Conservation (phyloP, 2,113 vertebrate genomes). For the Sigmodon hispidus region DNA sequence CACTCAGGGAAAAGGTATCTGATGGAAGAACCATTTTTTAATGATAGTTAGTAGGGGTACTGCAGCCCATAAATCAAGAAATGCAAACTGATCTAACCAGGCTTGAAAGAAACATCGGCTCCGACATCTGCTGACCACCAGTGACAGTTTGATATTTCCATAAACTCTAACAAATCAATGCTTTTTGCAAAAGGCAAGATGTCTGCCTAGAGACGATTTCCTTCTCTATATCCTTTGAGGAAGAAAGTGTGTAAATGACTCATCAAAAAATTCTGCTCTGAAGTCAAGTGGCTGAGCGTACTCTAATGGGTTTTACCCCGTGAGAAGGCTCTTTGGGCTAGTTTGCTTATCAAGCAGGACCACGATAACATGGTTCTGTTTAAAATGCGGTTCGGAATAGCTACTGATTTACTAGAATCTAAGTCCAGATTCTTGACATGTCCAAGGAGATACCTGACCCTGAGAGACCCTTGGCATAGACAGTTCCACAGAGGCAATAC, state of each 20-base stretch:
- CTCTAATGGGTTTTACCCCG: not conserved
- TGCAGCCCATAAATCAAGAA: not conserved
- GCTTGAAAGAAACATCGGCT: not conserved
- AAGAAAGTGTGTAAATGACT: not conserved
- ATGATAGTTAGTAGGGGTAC: not conserved
- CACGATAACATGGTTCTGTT: not conserved
- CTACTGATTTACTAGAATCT: not conserved
- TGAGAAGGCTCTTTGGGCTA: conserved; percentile 5
- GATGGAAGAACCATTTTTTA: not conserved
- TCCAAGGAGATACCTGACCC: not conserved
- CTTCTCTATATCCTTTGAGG: not conserved
- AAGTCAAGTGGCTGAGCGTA: conserved; percentile 8
- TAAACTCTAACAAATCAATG: conserved; percentile 1
- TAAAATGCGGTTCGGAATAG: not conserved
- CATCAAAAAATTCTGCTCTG: not conserved
- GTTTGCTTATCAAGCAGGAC: not conserved
- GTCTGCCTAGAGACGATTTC: not conserved
- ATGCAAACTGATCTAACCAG: not conserved
- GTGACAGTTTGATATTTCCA: not conserved
- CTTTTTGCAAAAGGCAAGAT: not conserved
- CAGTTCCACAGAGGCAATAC: not conserved
- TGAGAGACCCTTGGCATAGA: not conserved
- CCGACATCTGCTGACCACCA: not conserved
- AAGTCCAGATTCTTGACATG: conserved; percentile 21
- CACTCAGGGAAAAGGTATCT: not conserved